Base-by-base conservation (phyloP, 2,888 invertebrate species). In the Caenorhabditis angaria region DNA sequence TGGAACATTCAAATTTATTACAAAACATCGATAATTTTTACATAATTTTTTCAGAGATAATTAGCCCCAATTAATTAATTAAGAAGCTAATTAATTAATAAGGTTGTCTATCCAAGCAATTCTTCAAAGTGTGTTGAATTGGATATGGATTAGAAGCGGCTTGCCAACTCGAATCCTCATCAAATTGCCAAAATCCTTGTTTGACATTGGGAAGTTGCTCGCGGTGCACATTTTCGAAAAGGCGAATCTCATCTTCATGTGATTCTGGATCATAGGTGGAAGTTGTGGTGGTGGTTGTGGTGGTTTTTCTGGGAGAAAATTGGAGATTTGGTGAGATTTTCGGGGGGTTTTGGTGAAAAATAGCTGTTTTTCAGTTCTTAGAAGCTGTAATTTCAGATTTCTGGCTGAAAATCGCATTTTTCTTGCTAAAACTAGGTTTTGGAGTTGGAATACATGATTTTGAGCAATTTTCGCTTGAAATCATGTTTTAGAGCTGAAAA, bases 151-250 rank as follows among this genome's bases (percentile, higher is more conserved):
- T 87, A 41, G 85, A 81, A 32, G 83, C 87, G n/a, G 82, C 77
- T 65, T 87, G 87, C 87, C 87, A 87, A 8, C 83, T 78, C 32
- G 76, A 70, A n/a, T 78, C 56, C 51, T 87, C 85, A n/a, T 85
- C 85, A 65, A 87, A 87, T 68, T 86, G 86, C 87, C 87, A 87
- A 70, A 70, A 84, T 18, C 87, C 87, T 35, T 80, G 81, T 28
- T 72, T 80, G 56, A 78, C 78, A 22, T 74, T 50, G 24, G 80
- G 80, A 5, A 65, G 51, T 12, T 65, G 53, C 22, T 70, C 73
- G 47, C 71, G 54, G 50, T 75, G 70, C 14, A 81, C 82, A 48
- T 77, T 74, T 54, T 77, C 72, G 48, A 80, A 76, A 25, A 79
- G 75, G 24, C 80, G 59, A 29, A 76, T 69, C 62, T 81, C 81